Evolutionary conservation across 2,888 invertebrate genomes (phyloP), one percentile per base, ranked within the genome.

Genomic region (Metopia argyrocephala): DNA sequence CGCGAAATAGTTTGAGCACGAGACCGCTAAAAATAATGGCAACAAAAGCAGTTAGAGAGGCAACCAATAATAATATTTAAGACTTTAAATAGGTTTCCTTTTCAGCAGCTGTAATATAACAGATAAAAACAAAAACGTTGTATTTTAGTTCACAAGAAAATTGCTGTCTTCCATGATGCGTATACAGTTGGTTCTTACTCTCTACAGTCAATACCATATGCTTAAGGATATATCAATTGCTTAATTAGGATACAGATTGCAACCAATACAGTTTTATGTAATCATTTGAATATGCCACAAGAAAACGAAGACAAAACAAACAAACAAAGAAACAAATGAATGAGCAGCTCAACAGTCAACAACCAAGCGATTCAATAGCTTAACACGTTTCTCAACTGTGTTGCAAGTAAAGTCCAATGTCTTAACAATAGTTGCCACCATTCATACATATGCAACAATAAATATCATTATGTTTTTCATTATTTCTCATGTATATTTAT

Each of bases 151-250:
- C n/a, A n/a, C n/a, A n/a, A n/a, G n/a, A n/a, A n/a, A n/a, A n/a
- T n/a, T n/a, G n/a, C n/a, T n/a, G n/a, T n/a, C n/a, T n/a, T n/a
- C n/a, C n/a, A n/a, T n/a, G n/a, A n/a, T n/a, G n/a, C n/a, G n/a
- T n/a, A n/a, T n/a, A n/a, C n/a, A n/a, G n/a, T n/a, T n/a, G n/a
- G n/a, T n/a, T n/a, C n/a, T n/a, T n/a, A n/a, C n/a, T n/a, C n/a
- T n/a, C n/a, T n/a, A n/a, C n/a, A n/a, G n/a, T n/a, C n/a, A n/a
- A n/a, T n/a, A n/a, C 38, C 38, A 38, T 38, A 12, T 9, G 54
- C 78, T 78, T 50, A 65, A 74, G 81, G 78, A 81, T 70, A 78
- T 56, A 78, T 74, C 74, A 81, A 81, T 78, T 81, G 81, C 74
- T 78, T 70, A 69, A 81, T 81, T 81, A 81, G 74, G 74, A 81